Conservation (phyloP, 2,797 vertebrate species). For the Anguilla megastoma region DNA sequence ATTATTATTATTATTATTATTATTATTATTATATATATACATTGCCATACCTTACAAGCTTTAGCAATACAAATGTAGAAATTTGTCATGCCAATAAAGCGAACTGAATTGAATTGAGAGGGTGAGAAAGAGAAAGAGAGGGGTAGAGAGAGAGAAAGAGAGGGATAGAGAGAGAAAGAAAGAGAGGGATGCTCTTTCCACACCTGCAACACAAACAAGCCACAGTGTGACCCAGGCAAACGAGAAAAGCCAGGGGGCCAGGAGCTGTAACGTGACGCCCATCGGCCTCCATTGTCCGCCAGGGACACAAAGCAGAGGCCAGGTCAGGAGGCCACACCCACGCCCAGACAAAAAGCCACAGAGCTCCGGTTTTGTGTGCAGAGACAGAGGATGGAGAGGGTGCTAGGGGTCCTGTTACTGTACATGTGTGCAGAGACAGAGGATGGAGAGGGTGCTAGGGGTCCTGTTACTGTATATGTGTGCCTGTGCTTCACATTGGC, state of each 20-base stretch:
- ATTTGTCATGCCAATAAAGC: no score
- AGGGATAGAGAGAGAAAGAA: no score
- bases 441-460: not conserved
- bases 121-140: no score
- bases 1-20: no score
- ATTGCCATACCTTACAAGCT: no score
- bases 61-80: no score
- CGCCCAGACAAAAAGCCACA: not conserved
- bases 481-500: no score
- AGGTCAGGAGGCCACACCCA: not conserved
- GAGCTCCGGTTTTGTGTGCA: not conserved
- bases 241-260: not conserved
- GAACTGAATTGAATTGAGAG: no score
- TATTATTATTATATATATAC: no score
- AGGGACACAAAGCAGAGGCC: not conserved
- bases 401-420: not conserved
- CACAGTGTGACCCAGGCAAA: not conserved
- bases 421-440: not conserved
- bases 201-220: not conserved
- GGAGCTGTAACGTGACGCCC: not conserved
- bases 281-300: not conserved
- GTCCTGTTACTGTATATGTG: not conserved
- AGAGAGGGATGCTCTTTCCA: not conserved
- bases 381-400: not conserved
- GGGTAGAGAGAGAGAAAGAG: no score